These are phyloP conservation scores for Ifrita kowaldi DNA, from an alignment of 2,113 vertebrate genomes.

Conservation along the genomic window DNA sequence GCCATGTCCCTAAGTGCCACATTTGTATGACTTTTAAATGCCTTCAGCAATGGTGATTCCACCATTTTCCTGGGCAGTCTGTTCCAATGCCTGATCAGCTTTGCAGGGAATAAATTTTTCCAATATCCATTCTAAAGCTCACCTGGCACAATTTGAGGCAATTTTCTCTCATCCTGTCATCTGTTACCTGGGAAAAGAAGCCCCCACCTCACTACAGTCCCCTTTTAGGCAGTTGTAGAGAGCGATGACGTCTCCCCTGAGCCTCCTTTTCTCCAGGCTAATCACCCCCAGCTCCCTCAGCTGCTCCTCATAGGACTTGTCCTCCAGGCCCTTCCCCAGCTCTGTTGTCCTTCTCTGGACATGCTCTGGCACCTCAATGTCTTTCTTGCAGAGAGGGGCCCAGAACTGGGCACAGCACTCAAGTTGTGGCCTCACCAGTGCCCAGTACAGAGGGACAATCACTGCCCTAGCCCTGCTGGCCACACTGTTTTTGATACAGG, in stretches of 20 bases:
- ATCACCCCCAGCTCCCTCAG: background rate
- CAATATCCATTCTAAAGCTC: background rate
- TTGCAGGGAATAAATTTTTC: background rate
- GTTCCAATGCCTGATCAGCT: background rate
- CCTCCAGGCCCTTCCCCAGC: background rate
- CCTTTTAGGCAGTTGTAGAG: background rate
- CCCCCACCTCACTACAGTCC: background rate
- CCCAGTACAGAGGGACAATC: background rate
- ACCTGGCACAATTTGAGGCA: background rate
- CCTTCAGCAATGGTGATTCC: accelerated
- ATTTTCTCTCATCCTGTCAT: background rate
- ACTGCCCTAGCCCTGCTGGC: background rate
- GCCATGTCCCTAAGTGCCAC: background rate
- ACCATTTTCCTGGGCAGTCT: background rate
- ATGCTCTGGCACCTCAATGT: background rate
- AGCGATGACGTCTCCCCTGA: background rate
- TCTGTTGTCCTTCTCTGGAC: background rate
- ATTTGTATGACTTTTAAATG: background rate
- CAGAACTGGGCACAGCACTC: background rate
- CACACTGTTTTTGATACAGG: background rate
- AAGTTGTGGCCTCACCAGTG: background rate
- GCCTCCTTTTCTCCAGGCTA: background rate
- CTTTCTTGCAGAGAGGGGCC: background rate
- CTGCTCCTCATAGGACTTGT: background rate
- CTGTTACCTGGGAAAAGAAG: background rate